Base-by-base conservation (phyloP, 2,797 vertebrate genomes). In the Cossypha niveicapilla region DNA sequence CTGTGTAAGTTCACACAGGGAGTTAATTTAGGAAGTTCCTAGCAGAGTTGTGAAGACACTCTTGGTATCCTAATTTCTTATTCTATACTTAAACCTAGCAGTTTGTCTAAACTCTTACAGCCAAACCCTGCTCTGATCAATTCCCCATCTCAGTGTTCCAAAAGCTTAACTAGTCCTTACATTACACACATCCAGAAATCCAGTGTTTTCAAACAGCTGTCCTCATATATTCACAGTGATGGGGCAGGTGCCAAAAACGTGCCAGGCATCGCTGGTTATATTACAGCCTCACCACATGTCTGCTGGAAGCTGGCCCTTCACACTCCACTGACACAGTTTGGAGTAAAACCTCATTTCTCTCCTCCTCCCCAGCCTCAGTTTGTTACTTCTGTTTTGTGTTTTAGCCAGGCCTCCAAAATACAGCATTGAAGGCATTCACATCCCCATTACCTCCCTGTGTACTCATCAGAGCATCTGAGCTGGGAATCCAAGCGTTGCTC, bases 371-470 rank as follows among this genome's bases (percentile, higher is more conserved):
- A 14, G 21, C 50, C 44, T 75, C 50, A 53, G 13, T 18, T 75
- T 86, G 21, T 27, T 68, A 10, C 9, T 68, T 45, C 41, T 44
- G 28, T 2, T 82, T 32, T 18, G 10, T 27, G 8, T 32, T 88
- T 79, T 7, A 85, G n/a, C 27, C 28, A 56, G 53, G 19, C 22
- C 25, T 44, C 42, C 70, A 56, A 75, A 88, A 62, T 1, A 8
- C 30, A 72, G 39, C 39, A 7, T 0, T 16, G 21, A 34, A 34
- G 37, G 18, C 13, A 21, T 6, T 41, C 51, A 18, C 0, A 0
- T 37, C 47, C 74, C 41, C 1, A 0, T 42, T 32, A 17, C 48
- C 17, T 28, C 51, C 45, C n/a, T 16, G 7, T 7, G 24, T 6
- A 12, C 18, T 18, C 50, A 11, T 27, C 54, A 35, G 34, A 30